Evolutionary conservation across 2,888 invertebrate genomes (phyloP), one percentile per base, ranked within the genome.

Genomic region (Resseliella maxima): DNA sequence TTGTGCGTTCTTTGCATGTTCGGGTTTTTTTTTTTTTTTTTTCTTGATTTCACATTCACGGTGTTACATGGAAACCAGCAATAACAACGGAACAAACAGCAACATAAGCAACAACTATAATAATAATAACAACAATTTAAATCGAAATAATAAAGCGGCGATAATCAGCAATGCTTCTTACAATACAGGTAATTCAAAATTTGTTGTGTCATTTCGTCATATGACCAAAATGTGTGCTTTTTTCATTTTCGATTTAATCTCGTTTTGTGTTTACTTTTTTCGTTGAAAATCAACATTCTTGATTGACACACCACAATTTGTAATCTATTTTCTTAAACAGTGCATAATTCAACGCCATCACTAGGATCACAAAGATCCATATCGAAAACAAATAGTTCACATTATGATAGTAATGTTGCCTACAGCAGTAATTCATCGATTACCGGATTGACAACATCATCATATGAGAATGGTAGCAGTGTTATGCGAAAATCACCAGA

Each of bases 401-500:
- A 72, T 31, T 72, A 72, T 72, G 72, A 72, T 2, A 72, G 35
- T 18, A 72, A 31, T 31, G 18, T 72, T 31, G 72, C 59, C 59
- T 59, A 59, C 27, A 59, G 72, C 72, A 72, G 1, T 2, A 72
- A 72, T 31, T 8, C 59, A 59, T 3, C 59, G 27, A 59, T 59
- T 1, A 12, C 59, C 59, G 59, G 59, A 59, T 27, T 27, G 27
- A 59, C 24, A 24, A 87, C 88, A 86, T 59, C 59, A 27, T 27
- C 72, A n/a, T 72, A 72, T 72, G 72, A 72, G 15, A 72, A 72
- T 72, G 35, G 31, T 15, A 31, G 72, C 72, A 31, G 31, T 35
- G 31, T 6, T 8, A 87, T 86, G 86, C 85, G 91, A 86, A 90
- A 90, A 90, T 95, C 95, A 85, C 96, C 96, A 3, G 96, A 96